Evolutionary conservation across 2,888 invertebrate species (phyloP).

Genomic region (Aphodius sticticus): DNA sequence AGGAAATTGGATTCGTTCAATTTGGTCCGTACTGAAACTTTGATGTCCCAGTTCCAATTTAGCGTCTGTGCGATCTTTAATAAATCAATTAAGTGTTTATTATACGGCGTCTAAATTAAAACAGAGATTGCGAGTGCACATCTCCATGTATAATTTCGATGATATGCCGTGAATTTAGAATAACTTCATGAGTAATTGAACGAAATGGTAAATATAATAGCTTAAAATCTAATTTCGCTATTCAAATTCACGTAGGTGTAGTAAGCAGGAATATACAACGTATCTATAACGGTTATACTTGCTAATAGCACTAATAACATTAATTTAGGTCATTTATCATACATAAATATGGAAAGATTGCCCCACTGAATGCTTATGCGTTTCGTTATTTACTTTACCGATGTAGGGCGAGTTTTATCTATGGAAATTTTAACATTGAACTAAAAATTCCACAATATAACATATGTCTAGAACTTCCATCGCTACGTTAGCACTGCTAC

Average conservation of each 20-base stretch:
- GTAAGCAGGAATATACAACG: neutral
- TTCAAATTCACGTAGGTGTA: neutral
- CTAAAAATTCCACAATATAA: neutral
- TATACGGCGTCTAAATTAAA: neutral
- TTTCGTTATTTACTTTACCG: neutral
- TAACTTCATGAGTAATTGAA: neutral
- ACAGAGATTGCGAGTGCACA: neutral
- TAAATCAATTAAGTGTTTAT: neutral
- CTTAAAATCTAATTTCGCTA: neutral
- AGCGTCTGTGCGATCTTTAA: neutral
- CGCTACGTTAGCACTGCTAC: too few species aligned
- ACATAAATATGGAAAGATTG: conserved; percentile 4
- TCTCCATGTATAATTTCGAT: neutral
- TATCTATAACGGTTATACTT: conserved; percentile 4
- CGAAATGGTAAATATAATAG: neutral
- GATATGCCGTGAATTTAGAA: neutral
- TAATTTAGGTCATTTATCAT: conserved; percentile 4
- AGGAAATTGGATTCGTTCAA: neutral
- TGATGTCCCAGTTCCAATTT: neutral
- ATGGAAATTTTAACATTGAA: neutral
- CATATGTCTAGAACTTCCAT: neutral
- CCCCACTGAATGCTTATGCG: neutral
- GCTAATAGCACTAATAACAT: neutral
- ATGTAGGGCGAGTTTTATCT: neutral
- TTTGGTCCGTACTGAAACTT: neutral